Evolutionary conservation across 2,797 vertebrate genomes (phyloP).

Genomic region (Hoplostethus atlanticus): DNA sequence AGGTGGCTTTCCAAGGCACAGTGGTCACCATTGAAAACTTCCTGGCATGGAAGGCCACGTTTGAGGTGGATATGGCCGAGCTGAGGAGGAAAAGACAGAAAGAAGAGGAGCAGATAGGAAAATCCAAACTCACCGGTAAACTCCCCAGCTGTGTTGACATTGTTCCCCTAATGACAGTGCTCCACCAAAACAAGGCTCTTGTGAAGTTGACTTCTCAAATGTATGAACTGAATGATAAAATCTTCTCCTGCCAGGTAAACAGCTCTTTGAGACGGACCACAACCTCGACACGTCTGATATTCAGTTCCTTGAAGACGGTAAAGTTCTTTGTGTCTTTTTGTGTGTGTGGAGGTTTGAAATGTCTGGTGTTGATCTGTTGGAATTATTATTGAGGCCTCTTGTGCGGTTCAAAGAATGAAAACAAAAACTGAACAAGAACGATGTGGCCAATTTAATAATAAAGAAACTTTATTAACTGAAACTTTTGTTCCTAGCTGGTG

Average conservation of each 20-base stretch:
- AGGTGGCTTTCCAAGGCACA: slow-evolving; percentile 96
- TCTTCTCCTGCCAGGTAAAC: slow-evolving; percentile 87
- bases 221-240: not conserved
- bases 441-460: too few relatives aligned
- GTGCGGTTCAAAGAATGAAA: not conserved
- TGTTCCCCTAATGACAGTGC: not conserved
- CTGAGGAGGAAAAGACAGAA: slow-evolving; percentile 92
- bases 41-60: slow-evolving; percentile 93
- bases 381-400: too few relatives aligned
- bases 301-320: slow-evolving; percentile 97
- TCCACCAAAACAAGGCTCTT: not conserved
- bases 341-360: not conserved
- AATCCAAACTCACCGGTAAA: slow-evolving; percentile 93
- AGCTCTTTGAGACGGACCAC: slow-evolving; percentile 97
- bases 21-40: slow-evolving; percentile 98
- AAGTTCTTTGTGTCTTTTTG: slow-evolving; percentile 22
- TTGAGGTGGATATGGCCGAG: slow-evolving; percentile 92
- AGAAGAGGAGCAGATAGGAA: slow-evolving; percentile 93
- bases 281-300: slow-evolving; percentile 99
- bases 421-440: not conserved
- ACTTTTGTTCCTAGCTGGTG: too few relatives aligned
- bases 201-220: not conserved
- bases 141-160: too few relatives aligned
- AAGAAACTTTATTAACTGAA: too few relatives aligned
- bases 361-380: too few relatives aligned